phyloP scores from a whole-genome alignment of 2,797 vertebrate genomes.

The Ispidina lecontei region DNA sequence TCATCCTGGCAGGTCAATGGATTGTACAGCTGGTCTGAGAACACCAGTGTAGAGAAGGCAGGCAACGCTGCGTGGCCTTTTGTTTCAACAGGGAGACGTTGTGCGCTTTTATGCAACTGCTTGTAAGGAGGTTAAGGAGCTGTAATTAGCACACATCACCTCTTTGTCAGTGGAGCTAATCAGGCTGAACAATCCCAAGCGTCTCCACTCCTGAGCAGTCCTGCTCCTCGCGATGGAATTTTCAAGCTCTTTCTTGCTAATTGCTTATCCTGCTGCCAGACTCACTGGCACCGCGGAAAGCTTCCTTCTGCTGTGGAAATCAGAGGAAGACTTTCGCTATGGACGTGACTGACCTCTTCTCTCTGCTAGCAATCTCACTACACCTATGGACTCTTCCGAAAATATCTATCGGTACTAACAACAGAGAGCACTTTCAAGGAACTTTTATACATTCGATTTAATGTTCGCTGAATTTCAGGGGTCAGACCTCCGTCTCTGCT shows the following conservation, averaged over 20 bases:
- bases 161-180: constrained; percentile 21
- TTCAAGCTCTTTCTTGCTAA: constrained; percentile 41
- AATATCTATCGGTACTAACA: background rate
- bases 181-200: constrained; percentile 57
- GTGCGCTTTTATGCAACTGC: constrained; percentile 50
- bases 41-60: background rate
- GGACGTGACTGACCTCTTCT: background rate
- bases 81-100: background rate
- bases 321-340: background rate
- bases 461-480: background rate
- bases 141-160: constrained; percentile 54
- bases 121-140: constrained; percentile 53
- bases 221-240: constrained; percentile 31
- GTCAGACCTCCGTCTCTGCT: background rate
- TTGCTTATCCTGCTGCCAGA: constrained; percentile 52
- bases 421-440: background rate
- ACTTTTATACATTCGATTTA: background rate
- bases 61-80: constrained; percentile 11
- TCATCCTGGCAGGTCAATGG: constrained; percentile 28
- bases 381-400: background rate
- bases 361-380: background rate
- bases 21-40: background rate
- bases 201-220: constrained; percentile 34
- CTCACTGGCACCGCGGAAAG: constrained; percentile 49
- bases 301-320: constrained; percentile 33